Percentiles rank a stretch among this genome's conserved stretches.
These are phyloP conservation scores for Venustoraphidia nigricollis DNA, from an alignment of 2,888 invertebrate genomes.

Conservation along the genomic window DNA sequence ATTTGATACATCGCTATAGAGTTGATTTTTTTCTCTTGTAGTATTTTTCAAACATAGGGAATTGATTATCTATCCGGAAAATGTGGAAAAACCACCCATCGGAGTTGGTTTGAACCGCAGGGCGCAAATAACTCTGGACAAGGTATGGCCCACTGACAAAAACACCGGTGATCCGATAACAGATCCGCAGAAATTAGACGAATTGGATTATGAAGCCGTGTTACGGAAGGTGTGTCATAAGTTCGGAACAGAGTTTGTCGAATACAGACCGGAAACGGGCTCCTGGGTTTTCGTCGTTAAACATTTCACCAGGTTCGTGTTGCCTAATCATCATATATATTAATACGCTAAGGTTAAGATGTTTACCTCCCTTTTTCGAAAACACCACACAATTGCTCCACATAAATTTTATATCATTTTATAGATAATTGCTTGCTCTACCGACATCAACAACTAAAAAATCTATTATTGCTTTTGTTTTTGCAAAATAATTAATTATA, in stretches of 20 bases:
- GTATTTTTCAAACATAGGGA: constrained; percentile 91
- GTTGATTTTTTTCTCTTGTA: constrained; percentile 15
- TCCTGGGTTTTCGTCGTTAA: constrained; percentile 95
- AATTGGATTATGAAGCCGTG: constrained; percentile 75
- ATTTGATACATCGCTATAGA: too few species aligned
- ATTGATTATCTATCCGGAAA: constrained; percentile 88
- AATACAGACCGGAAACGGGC: constrained; percentile 89
- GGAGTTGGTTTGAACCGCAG: constrained; percentile 80
- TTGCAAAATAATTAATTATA: too few species aligned
- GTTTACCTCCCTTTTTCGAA: too few species aligned
- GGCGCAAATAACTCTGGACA: constrained; percentile 83
- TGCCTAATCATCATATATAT: too few species aligned
- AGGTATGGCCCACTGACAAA: constrained; percentile 89
- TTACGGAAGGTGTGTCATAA: constrained; percentile 70
- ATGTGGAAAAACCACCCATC: constrained; percentile 69
- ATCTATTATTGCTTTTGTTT: too few species aligned
- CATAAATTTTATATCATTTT: too few species aligned
- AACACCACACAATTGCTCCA: too few species aligned
- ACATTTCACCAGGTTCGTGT: constrained; percentile 88
- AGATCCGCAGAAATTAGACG: constrained; percentile 54
- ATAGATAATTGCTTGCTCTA: too few species aligned
- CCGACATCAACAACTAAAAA: too few species aligned
- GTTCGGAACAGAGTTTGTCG: constrained; percentile 81
- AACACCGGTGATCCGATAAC: constrained; percentile 62
- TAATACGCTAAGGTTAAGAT: too few species aligned